Percentiles rank a stretch among this genome's conserved stretches.
These are phyloP conservation scores for Spisula subtruncata DNA, from an alignment of 2,888 invertebrate genomes.

Conservation along the genomic window DNA sequence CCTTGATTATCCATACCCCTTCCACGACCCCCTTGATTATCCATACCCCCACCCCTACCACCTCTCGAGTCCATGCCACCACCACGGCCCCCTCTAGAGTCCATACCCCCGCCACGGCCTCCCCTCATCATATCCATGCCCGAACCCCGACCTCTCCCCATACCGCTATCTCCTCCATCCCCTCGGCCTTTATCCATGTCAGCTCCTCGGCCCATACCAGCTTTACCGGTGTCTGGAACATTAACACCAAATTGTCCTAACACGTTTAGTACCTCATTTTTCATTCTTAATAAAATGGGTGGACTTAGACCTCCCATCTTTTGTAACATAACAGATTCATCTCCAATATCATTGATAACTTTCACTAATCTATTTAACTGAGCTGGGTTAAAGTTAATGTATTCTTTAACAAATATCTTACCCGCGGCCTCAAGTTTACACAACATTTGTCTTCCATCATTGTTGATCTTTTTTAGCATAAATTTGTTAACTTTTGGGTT, in stretches of 20 bases:
- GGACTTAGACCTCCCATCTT: constrained; percentile 54
- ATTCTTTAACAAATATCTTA: constrained; percentile 59
- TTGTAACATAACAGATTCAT: constrained; percentile 61
- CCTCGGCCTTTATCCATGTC: constrained; percentile 33
- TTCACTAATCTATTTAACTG: constrained; percentile 67
- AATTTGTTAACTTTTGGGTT: constrained; percentile 66
- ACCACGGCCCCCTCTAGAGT: neutral
- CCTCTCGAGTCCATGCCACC: neutral
- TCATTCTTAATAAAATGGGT: constrained; percentile 59
- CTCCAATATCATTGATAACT: constrained; percentile 63
- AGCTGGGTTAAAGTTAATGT: constrained; percentile 63
- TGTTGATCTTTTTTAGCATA: constrained; percentile 64
- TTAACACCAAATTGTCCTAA: constrained; percentile 54
- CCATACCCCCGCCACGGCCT: neutral
- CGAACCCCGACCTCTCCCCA: constrained; percentile 36
- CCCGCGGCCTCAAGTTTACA: constrained; percentile 63
- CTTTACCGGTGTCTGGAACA: constrained; percentile 30
- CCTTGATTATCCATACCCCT: neutral
- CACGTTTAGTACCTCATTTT: constrained; percentile 59
- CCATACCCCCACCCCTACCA: neutral
- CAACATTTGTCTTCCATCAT: constrained; percentile 56
- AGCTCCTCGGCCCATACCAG: constrained; percentile 20
- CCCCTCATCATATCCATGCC: neutral
- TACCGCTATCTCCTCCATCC: constrained; percentile 19
- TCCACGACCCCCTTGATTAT: neutral